Evolutionary conservation across 2,888 invertebrate genomes (phyloP), one percentile per base, ranked within the genome.

Genomic region (Stegana nigrithorax): DNA sequence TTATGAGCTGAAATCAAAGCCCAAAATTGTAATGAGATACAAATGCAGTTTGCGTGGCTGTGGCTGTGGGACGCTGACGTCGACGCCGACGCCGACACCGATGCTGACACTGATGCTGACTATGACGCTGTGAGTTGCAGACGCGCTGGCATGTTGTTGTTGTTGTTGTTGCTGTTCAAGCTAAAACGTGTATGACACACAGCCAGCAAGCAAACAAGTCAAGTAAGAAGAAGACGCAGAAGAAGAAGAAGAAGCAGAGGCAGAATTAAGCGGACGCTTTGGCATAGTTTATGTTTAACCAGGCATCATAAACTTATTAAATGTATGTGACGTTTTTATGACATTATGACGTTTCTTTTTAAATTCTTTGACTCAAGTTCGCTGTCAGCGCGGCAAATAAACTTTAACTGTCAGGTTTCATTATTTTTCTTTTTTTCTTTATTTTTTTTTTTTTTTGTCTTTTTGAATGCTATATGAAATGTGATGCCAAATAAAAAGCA

Each of bases 291-390:
- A 81, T 82, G 79, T 77, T 76, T 76, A 78, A 73, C 74, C 72
- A 73, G 75, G 76, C 75, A 74, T 82, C 82, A 80, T 83, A 82
- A 82, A 82, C 79, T 82, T 82, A 81, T 82, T 80, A 76, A 82
- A 82, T 81, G 78, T 81, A 83, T 82, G 82, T 83, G 83, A 82
- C 82, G 81, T 81, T 82, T 82, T 82, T 82, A 83, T 81, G 83
- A 81, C 83, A 82, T 80, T 80, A 78, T 81, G 83, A 82, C 82
- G 74, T 80, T 78, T 66, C n/a, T n/a, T n/a, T n/a, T n/a, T n/a
- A n/a, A n/a, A n/a, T n/a, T n/a, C n/a, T 65, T 73, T 57, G 57
- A 50, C 58, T 50, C 58, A 50, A 50, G 36, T 32, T 50, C 7
- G 69, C 65, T 71, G 64, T 66, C 62, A 57, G 63, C 53, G 59